These are phyloP conservation scores for Zosterops hypoxanthus DNA, from an alignment of 2,113 vertebrate species.

Conservation along the genomic window DNA sequence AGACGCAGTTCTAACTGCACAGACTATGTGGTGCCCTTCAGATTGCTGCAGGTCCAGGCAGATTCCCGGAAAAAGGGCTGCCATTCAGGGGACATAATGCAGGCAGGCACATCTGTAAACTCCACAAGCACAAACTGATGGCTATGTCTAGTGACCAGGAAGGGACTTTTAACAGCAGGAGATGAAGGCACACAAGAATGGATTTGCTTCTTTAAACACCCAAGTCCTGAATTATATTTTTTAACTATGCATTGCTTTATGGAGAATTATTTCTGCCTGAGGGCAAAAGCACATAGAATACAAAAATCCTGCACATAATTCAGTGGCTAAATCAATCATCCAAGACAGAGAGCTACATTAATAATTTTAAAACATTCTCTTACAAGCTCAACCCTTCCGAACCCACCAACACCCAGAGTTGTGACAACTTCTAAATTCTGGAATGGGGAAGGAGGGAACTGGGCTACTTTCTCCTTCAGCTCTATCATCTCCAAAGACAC, in stretches of 20 bases:
- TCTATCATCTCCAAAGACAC: conserved; percentile 79
- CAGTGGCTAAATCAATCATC: background rate
- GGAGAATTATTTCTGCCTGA: background rate
- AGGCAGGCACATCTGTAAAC: background rate
- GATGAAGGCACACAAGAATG: background rate
- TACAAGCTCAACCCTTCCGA: conserved; percentile 96
- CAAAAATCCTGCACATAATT: background rate
- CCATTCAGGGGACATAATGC: background rate
- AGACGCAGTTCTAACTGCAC: background rate
- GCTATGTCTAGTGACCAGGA: background rate
- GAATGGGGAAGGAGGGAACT: conserved; percentile 81
- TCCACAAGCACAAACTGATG: background rate
- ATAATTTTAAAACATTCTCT: conserved; percentile 76
- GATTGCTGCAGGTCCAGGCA: background rate
- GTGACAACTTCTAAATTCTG: conserved; percentile 86
- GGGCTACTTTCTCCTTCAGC: conserved; percentile 83
- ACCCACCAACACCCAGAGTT: conserved; percentile 92
- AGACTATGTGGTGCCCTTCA: background rate
- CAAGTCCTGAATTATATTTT: background rate
- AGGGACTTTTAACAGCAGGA: background rate
- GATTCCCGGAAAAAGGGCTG: background rate
- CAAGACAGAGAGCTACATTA: background rate
- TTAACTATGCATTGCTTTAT: background rate
- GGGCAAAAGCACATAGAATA: background rate
- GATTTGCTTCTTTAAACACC: background rate